Percentiles rank a stretch among this genome's conserved stretches.
Evolutionary conservation across 1,140 invertebrate species (phyloP).

Genomic region (Archivesica marissinica): DNA sequence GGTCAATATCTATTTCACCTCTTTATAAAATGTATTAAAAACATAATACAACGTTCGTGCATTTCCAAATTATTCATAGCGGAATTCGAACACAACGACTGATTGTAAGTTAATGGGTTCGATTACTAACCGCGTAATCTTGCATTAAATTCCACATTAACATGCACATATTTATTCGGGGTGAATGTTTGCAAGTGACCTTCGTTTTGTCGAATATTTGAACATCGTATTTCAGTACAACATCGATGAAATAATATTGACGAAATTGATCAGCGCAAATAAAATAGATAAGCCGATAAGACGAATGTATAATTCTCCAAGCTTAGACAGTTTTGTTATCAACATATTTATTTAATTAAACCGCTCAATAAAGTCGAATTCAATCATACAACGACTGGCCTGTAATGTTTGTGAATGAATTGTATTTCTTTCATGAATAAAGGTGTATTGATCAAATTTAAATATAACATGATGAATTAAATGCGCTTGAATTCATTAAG

Average conservation of each 20-base stretch:
- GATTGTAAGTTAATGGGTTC: neutral
- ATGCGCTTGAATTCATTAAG: too few species aligned
- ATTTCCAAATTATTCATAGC: too few species aligned
- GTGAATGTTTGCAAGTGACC: too few species aligned
- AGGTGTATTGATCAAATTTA: too few species aligned
- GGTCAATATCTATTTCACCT: too few species aligned
- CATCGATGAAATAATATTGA: neutral
- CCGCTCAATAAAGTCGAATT: neutral
- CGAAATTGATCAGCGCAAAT: neutral
- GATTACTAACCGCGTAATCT: neutral
- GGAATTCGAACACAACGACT: neutral
- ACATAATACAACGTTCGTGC: too few species aligned
- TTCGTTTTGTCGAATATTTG: neutral
- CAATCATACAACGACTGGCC: neutral
- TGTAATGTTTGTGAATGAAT: too few species aligned
- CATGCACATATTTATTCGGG: neutral
- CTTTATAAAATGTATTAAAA: too few species aligned
- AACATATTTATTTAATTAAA: slow-evolving; percentile 4
- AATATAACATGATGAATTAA: too few species aligned
- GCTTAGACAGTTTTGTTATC: neutral
- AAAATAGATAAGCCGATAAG: neutral
- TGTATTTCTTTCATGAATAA: too few species aligned
- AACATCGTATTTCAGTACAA: neutral
- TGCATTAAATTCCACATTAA: neutral
- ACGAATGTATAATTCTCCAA: neutral